Base-by-base conservation (phyloP, 2,113 vertebrate species). In the Cinclus cinclus region DNA sequence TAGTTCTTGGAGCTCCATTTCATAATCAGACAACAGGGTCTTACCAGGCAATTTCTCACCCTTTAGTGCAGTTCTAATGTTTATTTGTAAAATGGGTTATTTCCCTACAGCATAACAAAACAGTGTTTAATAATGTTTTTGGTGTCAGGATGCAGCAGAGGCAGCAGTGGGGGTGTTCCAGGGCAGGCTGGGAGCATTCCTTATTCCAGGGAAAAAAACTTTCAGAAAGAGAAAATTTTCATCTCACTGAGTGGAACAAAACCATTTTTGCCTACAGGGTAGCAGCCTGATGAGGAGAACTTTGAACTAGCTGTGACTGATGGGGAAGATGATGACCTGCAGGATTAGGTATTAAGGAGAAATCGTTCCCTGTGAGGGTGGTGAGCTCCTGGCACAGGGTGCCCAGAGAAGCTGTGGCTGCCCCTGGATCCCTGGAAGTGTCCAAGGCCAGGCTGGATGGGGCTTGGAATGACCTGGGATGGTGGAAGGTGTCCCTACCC, bases 371-470 rank as follows among this genome's bases (percentile, higher is more conserved):
- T 27, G 3, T 4, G 15, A 52, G 7, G 7, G 9, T 33, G 11
- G 9, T 0, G 4, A 69, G 27, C 11, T n/a, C 16, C 37, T 44
- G 37, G 46, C 24, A 41, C 9, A 41, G n/a, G n/a, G 0, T 63
- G 7, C 4, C 15, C 75, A 79, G 35, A 64, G 65, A 3, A 64
- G 35, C 14, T 88, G 49, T 42, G 65, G 35, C 24, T 88, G 24
- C 3, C 7, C 13, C 24, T 44, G 60, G 39, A 87, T n/a, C 49
- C 35, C 8, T 73, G 67, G 22, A 22, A 71, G 3, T 27, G 14
- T 10, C 14, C 67, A 35, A 31, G 42, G 21, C 6, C 49, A 27
- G 21, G 17, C 0, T 80, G 42, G 25, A 24, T 0, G 0, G 11
- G 6, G 5, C 9, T 80, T 49, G 25, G 25, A 73, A 11, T 25